Conservation (phyloP, 2,113 vertebrate genomes). For the Hydrolagus affinis region DNA sequence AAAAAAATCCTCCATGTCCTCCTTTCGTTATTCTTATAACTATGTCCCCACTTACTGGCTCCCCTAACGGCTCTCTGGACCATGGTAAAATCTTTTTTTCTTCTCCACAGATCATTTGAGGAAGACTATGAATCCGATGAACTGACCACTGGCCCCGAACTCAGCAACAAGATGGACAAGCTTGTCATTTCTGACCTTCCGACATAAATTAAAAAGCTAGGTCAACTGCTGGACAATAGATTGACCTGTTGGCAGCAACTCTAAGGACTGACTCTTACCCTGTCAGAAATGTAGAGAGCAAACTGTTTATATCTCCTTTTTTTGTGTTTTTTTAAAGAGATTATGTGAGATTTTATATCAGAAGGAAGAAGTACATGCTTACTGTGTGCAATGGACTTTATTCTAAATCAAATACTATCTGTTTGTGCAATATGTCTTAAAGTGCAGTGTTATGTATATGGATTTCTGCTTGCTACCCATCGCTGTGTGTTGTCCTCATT, state of each 20-base stretch:
- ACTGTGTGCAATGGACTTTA: slow-evolving; percentile 53
- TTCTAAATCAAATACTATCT: slow-evolving; percentile 47
- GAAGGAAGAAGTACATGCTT: slow-evolving; percentile 30
- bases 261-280: slow-evolving; percentile 43
- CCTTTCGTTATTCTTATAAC: too few species aligned
- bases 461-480: background rate
- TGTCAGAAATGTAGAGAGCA: slow-evolving; percentile 39
- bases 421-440: slow-evolving; percentile 59
- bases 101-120: slow-evolving; percentile 78
- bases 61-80: background rate
- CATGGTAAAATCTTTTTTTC: slow-evolving; percentile 41
- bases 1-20: too few species aligned
- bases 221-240: slow-evolving; percentile 42
- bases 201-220: slow-evolving; percentile 50
- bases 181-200: slow-evolving; percentile 77
- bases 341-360: slow-evolving; percentile 51
- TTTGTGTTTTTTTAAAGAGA: slow-evolving; percentile 44
- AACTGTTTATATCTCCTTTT: slow-evolving; percentile 34
- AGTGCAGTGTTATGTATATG: slow-evolving; percentile 33
- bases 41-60: too few species aligned
- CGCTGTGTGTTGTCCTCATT: background rate
- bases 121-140: slow-evolving; percentile 90
- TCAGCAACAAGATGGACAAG: slow-evolving; percentile 81
- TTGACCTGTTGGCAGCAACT: slow-evolving; percentile 44
- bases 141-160: slow-evolving; percentile 68